These are phyloP conservation scores for Tipula confusa DNA, from an alignment of 2,888 invertebrate species.

Conservation along the genomic window DNA sequence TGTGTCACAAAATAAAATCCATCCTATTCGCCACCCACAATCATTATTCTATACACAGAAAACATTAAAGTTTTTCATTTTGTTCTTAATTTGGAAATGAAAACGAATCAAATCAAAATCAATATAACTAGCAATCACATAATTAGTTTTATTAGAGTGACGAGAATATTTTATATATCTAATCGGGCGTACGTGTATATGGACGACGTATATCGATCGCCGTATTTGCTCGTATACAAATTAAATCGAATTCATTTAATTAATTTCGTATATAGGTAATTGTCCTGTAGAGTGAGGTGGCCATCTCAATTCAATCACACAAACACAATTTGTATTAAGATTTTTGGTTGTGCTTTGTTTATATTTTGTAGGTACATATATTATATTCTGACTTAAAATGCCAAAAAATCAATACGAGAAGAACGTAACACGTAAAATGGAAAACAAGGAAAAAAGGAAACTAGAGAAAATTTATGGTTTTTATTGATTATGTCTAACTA, in stretches of 20 bases:
- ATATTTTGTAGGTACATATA: no score
- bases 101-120: background rate
- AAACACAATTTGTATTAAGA: no score
- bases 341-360: no score
- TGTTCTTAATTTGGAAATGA: background rate
- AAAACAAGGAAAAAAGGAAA: background rate
- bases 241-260: background rate
- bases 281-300: background rate
- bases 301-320: background rate
- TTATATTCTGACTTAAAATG: background rate
- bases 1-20: background rate
- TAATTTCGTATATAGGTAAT: background rate
- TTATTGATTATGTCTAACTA: slow-evolving; percentile 12
- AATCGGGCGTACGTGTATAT: background rate
- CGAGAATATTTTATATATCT: background rate
- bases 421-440: background rate
- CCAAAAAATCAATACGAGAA: background rate
- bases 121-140: background rate
- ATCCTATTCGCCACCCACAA: background rate
- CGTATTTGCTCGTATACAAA: background rate
- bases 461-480: background rate
- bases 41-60: background rate
- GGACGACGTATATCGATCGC: background rate
- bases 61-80: background rate
- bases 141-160: background rate